These are phyloP conservation scores for Seison nebaliae DNA, from an alignment of 1,140 invertebrate species.

Conservation along the genomic window DNA sequence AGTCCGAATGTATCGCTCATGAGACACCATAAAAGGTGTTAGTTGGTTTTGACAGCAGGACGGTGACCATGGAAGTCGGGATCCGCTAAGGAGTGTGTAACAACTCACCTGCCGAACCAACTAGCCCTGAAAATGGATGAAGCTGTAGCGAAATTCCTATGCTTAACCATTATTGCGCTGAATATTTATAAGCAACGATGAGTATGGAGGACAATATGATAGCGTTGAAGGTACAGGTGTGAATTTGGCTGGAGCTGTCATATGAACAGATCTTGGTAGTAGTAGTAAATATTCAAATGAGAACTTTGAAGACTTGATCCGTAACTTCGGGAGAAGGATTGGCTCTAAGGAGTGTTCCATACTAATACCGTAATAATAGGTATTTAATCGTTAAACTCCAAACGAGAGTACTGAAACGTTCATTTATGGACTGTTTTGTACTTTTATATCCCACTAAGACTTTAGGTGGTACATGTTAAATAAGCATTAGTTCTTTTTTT, in stretches of 20 bases:
- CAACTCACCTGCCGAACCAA: conserved; percentile 61
- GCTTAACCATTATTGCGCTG: conserved; percentile 35
- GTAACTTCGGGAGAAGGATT: conserved; percentile 52
- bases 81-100: conserved; percentile 64
- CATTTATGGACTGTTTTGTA: too few relatives aligned
- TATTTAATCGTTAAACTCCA: too few relatives aligned
- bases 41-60: conserved; percentile 47
- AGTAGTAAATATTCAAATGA: conserved; percentile 61
- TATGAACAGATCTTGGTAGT: conserved; percentile 57
- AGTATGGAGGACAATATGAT: conserved; percentile 47
- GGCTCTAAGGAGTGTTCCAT: conserved; percentile 43
- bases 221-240: conserved; percentile 45
- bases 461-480: too few relatives aligned
- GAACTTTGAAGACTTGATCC: conserved; percentile 52
- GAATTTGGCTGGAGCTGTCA: conserved; percentile 47
- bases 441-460: too few relatives aligned
- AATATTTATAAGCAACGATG: conserved; percentile 26
- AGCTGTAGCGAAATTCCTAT: conserved; percentile 48
- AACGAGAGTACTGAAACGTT: too few relatives aligned
- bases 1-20: too few relatives aligned
- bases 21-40: conserved; percentile 53
- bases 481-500: too few relatives aligned
- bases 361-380: too few relatives aligned
- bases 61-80: conserved; percentile 43
- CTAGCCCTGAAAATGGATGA: conserved; percentile 68